Conservation (phyloP, 2,888 invertebrate genomes). For the Lycocerus yunnanus region DNA sequence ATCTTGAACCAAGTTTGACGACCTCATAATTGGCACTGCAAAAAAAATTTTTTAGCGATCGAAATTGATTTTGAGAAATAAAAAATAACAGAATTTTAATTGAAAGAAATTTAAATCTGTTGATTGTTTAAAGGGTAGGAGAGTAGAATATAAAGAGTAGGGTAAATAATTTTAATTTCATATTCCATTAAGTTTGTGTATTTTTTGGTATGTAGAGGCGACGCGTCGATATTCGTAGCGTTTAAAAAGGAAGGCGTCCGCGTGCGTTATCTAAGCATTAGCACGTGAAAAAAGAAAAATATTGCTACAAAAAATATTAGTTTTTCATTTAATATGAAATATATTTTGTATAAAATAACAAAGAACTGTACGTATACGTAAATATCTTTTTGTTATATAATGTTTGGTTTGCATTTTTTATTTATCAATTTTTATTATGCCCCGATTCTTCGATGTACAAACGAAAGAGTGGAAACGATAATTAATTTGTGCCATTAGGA, state of each 20-base stretch:
- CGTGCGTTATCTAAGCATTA: conserved; percentile 34
- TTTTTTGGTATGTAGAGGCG: conserved; percentile 20
- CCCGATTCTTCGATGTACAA: conserved; percentile 10
- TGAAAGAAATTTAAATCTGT: not conserved
- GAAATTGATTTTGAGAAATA: not conserved
- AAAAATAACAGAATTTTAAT: not conserved
- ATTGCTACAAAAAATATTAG: conserved; percentile 54
- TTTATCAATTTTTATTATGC: conserved; percentile 18
- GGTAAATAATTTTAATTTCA: not conserved
- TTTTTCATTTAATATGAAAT: conserved; percentile 55
- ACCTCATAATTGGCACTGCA: no score
- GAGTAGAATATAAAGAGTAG: not conserved
- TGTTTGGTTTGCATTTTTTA: conserved; percentile 26
- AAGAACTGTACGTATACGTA: conserved; percentile 23
- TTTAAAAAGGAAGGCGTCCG: conserved; percentile 23
- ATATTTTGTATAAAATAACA: conserved; percentile 56
- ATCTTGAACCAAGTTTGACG: no score
- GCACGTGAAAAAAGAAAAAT: conserved; percentile 37
- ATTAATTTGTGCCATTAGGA: conserved; percentile 20
- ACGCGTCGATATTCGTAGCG: conserved; percentile 18
- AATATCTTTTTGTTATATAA: conserved; percentile 21
- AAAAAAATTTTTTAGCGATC: no score
- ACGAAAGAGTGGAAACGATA: conserved; percentile 8
- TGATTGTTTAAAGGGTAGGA: not conserved
- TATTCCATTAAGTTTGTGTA: conserved; percentile 16